Conservation (phyloP, 2,888 invertebrate species). For the Aporophyla lueneburgensis region DNA sequence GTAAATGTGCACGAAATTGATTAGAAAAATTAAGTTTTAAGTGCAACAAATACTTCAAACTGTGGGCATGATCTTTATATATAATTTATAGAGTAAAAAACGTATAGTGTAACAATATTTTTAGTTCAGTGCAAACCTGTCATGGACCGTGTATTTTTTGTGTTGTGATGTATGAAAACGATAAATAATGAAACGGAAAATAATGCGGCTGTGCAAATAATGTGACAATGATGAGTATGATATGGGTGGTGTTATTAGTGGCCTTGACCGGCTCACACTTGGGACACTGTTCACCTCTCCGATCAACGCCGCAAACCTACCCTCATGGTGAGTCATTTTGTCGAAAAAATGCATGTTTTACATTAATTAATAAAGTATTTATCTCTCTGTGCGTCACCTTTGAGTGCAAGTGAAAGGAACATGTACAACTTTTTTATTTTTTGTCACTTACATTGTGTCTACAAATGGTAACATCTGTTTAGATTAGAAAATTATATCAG, state of each 20-base stretch:
- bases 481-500: conserved; percentile 27
- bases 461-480: conserved; percentile 65
- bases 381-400: conserved; percentile 21
- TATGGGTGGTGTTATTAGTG: conserved; percentile 89
- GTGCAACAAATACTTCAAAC: conserved; percentile 77
- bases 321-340: conserved; percentile 87
- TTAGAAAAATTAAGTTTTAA: conserved; percentile 79
- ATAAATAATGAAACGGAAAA: conserved; percentile 89
- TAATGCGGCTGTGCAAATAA: conserved; percentile 88
- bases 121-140: conserved; percentile 82
- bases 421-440: conserved; percentile 29
- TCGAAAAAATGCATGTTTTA: conserved; percentile 75
- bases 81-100: conserved; percentile 76
- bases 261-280: conserved; percentile 85
- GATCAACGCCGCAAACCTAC: conserved; percentile 87
- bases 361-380: conserved; percentile 36
- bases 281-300: conserved; percentile 86
- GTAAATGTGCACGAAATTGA: conserved; percentile 87
- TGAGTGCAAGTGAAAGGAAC: conserved; percentile 49
- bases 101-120: conserved; percentile 76
- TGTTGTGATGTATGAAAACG: conserved; percentile 87
- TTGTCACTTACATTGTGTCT: conserved; percentile 27
- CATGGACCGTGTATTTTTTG: conserved; percentile 90
- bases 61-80: conserved; percentile 78
- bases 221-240: conserved; percentile 87